Conservation (phyloP, 2,797 vertebrate genomes). For the Falco cherrug region DNA sequence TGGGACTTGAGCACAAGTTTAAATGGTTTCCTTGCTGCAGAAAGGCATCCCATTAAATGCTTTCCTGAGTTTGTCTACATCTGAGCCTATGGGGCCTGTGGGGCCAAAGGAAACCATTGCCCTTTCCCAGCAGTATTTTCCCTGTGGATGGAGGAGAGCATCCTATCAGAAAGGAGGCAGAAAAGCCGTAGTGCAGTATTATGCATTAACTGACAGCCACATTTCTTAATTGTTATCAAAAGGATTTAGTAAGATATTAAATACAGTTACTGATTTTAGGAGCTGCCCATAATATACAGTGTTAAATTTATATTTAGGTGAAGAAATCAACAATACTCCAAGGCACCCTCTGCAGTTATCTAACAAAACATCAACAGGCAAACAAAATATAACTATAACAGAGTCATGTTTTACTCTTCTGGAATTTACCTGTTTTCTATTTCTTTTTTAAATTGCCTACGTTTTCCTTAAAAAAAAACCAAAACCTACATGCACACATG, state of each 20-base stretch:
- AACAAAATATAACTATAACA: background rate
- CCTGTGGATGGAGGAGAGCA: background rate
- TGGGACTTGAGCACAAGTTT: background rate
- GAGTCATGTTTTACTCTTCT: background rate
- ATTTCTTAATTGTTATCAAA: background rate
- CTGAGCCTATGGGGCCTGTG: background rate
- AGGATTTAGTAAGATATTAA: background rate
- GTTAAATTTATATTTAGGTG: background rate
- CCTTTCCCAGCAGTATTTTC: background rate
- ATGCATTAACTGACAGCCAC: background rate
- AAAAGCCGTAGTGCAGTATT: background rate
- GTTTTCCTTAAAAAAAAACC: background rate
- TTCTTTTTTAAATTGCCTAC: background rate
- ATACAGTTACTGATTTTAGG: background rate
- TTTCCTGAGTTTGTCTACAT: background rate
- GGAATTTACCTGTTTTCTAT: background rate
- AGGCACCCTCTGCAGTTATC: background rate
- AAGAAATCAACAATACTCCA: background rate
- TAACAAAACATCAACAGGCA: background rate
- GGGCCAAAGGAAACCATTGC: background rate
- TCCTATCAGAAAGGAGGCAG: background rate
- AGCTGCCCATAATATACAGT: background rate
- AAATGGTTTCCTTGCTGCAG: background rate
- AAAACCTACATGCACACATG: background rate
- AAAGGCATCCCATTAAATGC: background rate